Evolutionary conservation across 2,797 vertebrate genomes (phyloP).

Genomic region (Neopelma chrysocephalum): DNA sequence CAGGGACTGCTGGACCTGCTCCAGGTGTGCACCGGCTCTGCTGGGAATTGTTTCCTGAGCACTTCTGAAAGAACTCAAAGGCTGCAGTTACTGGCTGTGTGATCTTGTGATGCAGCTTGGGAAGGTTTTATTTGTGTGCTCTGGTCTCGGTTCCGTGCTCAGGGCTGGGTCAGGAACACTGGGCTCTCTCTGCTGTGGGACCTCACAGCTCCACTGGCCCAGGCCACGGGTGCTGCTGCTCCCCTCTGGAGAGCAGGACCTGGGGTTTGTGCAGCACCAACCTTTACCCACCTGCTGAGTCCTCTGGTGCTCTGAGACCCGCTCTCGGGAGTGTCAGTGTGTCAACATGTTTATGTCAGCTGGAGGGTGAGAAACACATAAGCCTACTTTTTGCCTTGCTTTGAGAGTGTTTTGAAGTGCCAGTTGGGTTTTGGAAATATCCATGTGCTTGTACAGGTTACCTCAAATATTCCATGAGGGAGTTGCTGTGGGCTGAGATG

Average conservation of each 20-base stretch:
- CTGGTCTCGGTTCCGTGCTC: not conserved
- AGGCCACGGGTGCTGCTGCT: not conserved
- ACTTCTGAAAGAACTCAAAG: not conserved
- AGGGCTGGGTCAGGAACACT: not conserved
- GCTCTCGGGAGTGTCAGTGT: not conserved
- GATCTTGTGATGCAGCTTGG: not conserved
- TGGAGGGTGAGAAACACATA: not conserved
- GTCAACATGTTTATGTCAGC: rapidly evolving
- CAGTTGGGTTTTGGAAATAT: not conserved
- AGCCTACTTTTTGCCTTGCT: not conserved
- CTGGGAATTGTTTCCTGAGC: conserved; percentile 10
- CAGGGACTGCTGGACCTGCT: not conserved
- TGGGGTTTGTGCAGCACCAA: not conserved
- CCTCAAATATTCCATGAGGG: not conserved
- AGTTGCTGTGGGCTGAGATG: not conserved
- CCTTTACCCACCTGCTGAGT: not conserved
- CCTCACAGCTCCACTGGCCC: rapidly evolving
- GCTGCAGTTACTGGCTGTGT: not conserved
- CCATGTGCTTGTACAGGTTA: rapidly evolving
- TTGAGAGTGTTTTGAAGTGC: not conserved
- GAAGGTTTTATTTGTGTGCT: not conserved
- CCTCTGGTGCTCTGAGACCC: not conserved
- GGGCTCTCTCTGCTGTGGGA: not conserved
- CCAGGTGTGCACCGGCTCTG: not conserved
- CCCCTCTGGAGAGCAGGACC: not conserved